Evolutionary conservation across 2,113 vertebrate genomes (phyloP).

Genomic region (Nerophis ophidion): DNA sequence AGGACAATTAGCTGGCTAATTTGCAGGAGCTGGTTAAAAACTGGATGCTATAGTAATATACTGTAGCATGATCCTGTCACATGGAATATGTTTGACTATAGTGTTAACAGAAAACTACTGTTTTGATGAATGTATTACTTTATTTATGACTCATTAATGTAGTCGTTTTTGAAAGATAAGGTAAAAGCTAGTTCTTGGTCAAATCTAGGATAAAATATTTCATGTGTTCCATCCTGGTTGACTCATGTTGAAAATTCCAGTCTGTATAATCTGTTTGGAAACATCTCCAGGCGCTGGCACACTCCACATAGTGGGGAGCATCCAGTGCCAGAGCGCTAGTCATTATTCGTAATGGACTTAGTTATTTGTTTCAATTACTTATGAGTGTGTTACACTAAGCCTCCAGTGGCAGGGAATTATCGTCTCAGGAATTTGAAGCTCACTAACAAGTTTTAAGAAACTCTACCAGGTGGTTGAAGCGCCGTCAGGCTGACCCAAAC

Average conservation of each 20-base stretch:
- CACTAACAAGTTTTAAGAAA: too few relatives aligned
- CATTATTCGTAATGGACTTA: slow-evolving; percentile 38
- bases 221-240: slow-evolving; percentile 48
- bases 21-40: too few relatives aligned
- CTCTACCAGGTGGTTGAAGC: too few relatives aligned
- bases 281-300: slow-evolving; percentile 40
- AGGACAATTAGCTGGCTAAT: too few relatives aligned
- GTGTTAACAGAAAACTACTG: too few relatives aligned
- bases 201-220: slow-evolving; percentile 1
- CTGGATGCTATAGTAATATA: too few relatives aligned
- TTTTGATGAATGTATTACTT: too few relatives aligned
- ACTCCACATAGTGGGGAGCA: slow-evolving; percentile 25
- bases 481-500: too few relatives aligned
- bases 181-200: neutral
- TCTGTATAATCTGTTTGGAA: slow-evolving; percentile 51
- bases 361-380: slow-evolving; percentile 56
- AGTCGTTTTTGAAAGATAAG: too few relatives aligned
- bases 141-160: too few relatives aligned
- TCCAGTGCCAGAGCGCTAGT: slow-evolving; percentile 45
- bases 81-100: too few relatives aligned
- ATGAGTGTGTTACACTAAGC: slow-evolving; percentile 27
- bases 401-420: slow-evolving; percentile 30
- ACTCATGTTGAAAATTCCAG: slow-evolving; percentile 29
- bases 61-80: too few relatives aligned
- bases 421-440: slow-evolving; percentile 12